Percentiles rank a stretch among this genome's conserved stretches.
Conservation (phyloP, 2,113 vertebrate genomes). For the Hemichromis elongatus region DNA sequence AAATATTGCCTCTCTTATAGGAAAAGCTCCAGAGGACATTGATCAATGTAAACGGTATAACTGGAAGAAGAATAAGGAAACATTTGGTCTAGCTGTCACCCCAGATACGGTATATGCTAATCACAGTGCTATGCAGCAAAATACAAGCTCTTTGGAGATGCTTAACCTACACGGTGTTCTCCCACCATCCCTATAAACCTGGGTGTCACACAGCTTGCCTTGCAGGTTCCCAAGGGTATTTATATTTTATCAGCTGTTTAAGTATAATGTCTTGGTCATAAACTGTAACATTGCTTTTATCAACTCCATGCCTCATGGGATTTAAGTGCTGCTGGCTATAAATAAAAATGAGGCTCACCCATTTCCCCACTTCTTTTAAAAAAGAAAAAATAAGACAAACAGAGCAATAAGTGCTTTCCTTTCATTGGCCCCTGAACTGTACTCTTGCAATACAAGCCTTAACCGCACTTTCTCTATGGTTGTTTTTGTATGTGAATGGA, state of each 20-base stretch:
- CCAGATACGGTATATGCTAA: neutral
- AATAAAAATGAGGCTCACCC: neutral
- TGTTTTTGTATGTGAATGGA: neutral
- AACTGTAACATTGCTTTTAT: neutral
- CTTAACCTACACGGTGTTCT: neutral
- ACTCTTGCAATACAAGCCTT: neutral
- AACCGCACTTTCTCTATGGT: neutral
- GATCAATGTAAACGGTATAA: neutral
- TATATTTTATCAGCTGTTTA: neutral
- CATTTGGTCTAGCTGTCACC: neutral
- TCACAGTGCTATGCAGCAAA: neutral
- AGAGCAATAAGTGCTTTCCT: neutral
- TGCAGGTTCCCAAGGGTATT: neutral
- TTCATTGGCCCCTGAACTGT: neutral
- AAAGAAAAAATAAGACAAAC: neutral
- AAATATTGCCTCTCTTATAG: neutral
- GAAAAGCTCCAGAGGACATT: neutral
- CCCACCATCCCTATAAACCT: neutral
- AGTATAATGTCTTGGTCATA: neutral
- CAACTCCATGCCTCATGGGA: neutral
- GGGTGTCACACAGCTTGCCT: neutral
- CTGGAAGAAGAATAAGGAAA: neutral
- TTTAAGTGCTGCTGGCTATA: neutral
- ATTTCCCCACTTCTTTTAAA: neutral
- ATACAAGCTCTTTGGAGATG: neutral